Percentiles rank a stretch among this genome's conserved stretches.
Evolutionary conservation across 2,113 vertebrate genomes (phyloP).

Genomic region (Sprattus sprattus): DNA sequence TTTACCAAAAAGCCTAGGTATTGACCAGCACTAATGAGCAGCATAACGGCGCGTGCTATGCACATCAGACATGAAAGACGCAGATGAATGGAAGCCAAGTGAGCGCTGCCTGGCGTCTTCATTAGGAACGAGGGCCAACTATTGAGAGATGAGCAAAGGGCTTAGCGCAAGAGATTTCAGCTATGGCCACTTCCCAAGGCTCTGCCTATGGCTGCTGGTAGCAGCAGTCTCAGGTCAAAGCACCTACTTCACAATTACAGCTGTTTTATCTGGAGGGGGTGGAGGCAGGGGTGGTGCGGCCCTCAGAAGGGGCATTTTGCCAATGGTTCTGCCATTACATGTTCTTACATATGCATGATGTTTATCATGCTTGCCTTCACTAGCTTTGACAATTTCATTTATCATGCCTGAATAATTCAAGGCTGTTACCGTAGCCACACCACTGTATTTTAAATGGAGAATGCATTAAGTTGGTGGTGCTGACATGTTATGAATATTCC

Average conservation of each 20-base stretch:
- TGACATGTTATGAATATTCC: conserved; percentile 56
- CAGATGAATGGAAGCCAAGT: not conserved
- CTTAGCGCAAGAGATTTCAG: not conserved
- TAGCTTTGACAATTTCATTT: conserved; percentile 52
- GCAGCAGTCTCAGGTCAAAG: not conserved
- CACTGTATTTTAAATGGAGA: conserved; percentile 60
- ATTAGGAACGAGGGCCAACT: not conserved
- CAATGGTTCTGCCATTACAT: conserved; percentile 49
- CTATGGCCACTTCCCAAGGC: not conserved
- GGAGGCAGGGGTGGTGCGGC: conserved; percentile 8
- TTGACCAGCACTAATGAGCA: not conserved
- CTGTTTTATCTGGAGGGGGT: conserved; percentile 57
- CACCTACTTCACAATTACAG: conserved; percentile 39
- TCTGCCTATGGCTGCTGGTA: not conserved
- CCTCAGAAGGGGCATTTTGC: conserved; percentile 53
- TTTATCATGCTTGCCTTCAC: conserved; percentile 50
- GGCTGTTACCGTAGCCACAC: conserved; percentile 54
- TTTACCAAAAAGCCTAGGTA: not conserved
- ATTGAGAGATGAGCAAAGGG: not conserved
- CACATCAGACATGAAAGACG: not conserved
- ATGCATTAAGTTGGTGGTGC: conserved; percentile 53
- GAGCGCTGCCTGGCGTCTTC: not conserved
- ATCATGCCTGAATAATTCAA: conserved; percentile 65
- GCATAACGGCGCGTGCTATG: not conserved
- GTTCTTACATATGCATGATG: conserved; percentile 55